Evolutionary conservation across 2,113 vertebrate species (phyloP).

Genomic region (Merops nubicus): DNA sequence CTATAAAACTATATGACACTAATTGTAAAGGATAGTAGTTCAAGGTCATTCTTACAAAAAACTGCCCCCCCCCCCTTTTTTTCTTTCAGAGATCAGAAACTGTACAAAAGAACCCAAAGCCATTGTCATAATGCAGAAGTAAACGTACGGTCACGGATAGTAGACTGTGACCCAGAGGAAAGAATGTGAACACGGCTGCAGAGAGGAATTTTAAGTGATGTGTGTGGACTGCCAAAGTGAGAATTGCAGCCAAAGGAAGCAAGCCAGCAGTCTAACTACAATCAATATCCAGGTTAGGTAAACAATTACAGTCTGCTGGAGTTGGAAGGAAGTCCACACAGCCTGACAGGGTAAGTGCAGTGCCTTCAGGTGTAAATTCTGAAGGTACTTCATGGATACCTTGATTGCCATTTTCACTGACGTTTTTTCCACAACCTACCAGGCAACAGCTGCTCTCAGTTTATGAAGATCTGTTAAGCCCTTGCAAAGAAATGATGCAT

Average conservation of each 20-base stretch:
- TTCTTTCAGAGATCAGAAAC: not conserved
- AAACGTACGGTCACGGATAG: not conserved
- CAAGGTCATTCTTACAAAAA: not conserved
- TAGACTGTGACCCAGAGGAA: not conserved
- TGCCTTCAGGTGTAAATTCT: not conserved
- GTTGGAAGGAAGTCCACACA: conserved; percentile 3
- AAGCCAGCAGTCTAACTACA: not conserved
- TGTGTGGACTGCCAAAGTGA: not conserved
- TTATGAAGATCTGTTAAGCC: not conserved
- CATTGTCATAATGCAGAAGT: not conserved
- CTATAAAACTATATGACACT: not conserved
- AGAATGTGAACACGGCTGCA: not conserved
- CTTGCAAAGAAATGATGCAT: not conserved
- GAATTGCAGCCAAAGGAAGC: not conserved
- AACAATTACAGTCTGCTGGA: conserved; percentile 33
- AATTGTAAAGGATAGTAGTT: not conserved
- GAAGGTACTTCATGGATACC: not conserved
- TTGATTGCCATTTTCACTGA: not conserved
- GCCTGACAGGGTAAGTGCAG: not conserved
- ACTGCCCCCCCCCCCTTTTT: not conserved
- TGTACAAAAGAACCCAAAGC: not conserved
- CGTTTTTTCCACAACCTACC: not conserved
- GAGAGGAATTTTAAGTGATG: not conserved
- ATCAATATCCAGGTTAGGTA: conserved; percentile 57
- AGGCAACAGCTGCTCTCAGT: not conserved